Conservation (phyloP, 1,140 invertebrate genomes). For the Drosophila pseudoananassae region DNA sequence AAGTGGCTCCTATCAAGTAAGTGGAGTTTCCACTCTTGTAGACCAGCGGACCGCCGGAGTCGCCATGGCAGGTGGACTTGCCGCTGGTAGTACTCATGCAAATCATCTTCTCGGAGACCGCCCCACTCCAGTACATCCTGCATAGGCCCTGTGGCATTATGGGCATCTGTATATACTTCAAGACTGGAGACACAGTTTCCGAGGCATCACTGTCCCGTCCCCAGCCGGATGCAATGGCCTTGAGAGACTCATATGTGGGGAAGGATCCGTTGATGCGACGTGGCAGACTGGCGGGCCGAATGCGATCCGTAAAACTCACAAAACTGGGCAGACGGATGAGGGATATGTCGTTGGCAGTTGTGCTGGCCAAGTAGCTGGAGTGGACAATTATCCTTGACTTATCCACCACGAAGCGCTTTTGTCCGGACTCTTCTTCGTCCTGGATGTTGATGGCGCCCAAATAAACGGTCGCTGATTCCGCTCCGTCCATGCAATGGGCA, state of each 20-base stretch:
- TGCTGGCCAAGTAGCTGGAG: constrained; percentile 26
- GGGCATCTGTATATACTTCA: constrained; percentile 50
- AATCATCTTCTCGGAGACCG: constrained; percentile 59
- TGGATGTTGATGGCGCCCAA: constrained; percentile 43
- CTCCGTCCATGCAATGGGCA: constrained; percentile 66
- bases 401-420: constrained; percentile 11
- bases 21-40: constrained; percentile 17
- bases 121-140: constrained; percentile 54
- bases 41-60: constrained; percentile 83
- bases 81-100: constrained; percentile 61
- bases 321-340: constrained; percentile 80
- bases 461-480: constrained; percentile 27
- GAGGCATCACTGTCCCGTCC: constrained; percentile 61
- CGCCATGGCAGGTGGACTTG: constrained; percentile 62
- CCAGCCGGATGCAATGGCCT: constrained; percentile 82
- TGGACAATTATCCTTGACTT: constrained; percentile 38
- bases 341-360: constrained; percentile 79
- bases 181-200: constrained; percentile 12
- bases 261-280: constrained; percentile 41
- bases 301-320: constrained; percentile 62
- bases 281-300: constrained; percentile 79
- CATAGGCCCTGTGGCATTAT: constrained; percentile 41
- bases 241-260: constrained; percentile 71
- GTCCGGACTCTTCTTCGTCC: constrained; percentile 17
- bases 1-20: constrained; percentile 85